Base-by-base conservation (phyloP, 2,113 vertebrate species). In the Chlorodrepanis virens region DNA sequence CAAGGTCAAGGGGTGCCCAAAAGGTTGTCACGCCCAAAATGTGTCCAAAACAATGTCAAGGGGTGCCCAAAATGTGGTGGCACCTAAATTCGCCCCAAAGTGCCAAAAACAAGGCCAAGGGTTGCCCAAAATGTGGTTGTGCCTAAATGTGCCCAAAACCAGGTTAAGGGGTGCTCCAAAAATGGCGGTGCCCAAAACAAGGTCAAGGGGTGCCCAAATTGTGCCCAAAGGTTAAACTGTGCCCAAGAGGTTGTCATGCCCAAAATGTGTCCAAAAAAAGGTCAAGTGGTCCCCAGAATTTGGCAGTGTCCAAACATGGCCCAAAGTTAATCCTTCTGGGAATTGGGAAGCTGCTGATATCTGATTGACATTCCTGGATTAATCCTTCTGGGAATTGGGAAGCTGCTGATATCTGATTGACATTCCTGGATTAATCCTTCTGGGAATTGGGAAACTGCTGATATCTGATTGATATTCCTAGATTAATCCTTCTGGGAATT, bases 81-180 rank as follows among this genome's bases (percentile, higher is more conserved):
- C 12, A 5, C 39, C 39, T 40, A 40, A 40, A 40, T 11, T 40
- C 12, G 39, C 39, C 39, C 39, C 29, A 25, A 44, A 54, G 12
- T 24, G 12, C 6, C 47, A 12, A 49, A 49, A 49, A 49, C 4
- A 1, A 19, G 14, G 11, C 31, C 3, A 39, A 23, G 29, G 29
- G 5, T 6, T 25, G 3, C 11, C n/a, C 16, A 39, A 40, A 76
- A 40, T 6, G 14, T 70, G 27, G 27, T 31, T 0, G 9, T 12
- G 5, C 24, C 42, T 15, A 45, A n/a, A 45, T 1, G 24, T 21
- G 12, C 19, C 25, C 45, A 37, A 50, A 50, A 15, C 2, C 2
- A 7, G 24, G 12, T 7, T 1, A 47, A n/a, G 18, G 7, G 15
- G 5, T 25, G 22, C 33, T 22, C 31, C 17, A 67, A 67, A 45